These are phyloP conservation scores for Oligia strigilis DNA, from an alignment of 2,888 invertebrate genomes.

Conservation along the genomic window DNA sequence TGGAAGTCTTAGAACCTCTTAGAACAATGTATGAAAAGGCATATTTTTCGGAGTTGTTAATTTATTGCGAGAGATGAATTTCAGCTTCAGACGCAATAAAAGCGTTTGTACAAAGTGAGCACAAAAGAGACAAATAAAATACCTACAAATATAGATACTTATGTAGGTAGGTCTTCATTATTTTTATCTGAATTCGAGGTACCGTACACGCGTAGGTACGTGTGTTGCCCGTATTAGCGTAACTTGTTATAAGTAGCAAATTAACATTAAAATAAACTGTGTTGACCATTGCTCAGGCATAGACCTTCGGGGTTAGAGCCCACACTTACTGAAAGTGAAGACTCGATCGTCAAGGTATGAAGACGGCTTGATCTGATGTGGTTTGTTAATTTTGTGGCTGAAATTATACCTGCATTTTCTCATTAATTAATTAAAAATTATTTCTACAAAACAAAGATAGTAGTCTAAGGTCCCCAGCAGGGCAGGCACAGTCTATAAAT, in stretches of 20 bases:
- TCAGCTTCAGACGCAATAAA: neutral
- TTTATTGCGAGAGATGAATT: neutral
- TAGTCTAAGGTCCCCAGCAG: neutral
- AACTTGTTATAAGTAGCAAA: neutral
- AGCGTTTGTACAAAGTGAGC: neutral
- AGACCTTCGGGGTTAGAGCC: neutral
- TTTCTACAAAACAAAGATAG: neutral
- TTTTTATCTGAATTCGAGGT: neutral
- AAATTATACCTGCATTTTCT: neutral
- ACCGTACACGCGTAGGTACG: neutral
- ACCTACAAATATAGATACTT: neutral
- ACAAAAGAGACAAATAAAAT: neutral
- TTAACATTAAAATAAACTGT: neutral
- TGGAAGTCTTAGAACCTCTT: neutral
- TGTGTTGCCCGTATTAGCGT: neutral
- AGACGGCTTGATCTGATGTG: too few relatives aligned
- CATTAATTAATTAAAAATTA: neutral
- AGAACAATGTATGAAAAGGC: conserved; percentile 29
- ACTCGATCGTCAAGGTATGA: neutral
- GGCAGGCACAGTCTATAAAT: neutral
- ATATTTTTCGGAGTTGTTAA: conserved; percentile 4
- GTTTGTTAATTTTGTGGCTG: too few relatives aligned
- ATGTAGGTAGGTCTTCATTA: neutral
- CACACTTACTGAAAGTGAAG: neutral
- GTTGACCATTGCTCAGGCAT: neutral